Conservation (phyloP, 1,140 invertebrate species). For the Metaphire vulgaris region DNA sequence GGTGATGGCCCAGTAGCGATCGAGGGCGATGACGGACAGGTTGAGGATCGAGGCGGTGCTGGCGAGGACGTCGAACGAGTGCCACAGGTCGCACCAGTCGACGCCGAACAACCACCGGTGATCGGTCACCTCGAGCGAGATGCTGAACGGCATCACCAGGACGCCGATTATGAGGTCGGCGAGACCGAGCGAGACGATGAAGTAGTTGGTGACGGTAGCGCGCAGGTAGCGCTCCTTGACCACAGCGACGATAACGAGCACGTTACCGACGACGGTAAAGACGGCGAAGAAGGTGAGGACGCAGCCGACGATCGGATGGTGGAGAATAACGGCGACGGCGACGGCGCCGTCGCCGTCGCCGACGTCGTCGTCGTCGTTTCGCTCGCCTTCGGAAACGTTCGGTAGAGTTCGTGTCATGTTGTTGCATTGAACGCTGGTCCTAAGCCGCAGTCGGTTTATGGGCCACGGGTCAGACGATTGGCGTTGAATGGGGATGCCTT, state of each 20-base stretch:
- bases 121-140: conserved; percentile 38
- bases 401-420: not conserved
- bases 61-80: conserved; percentile 52
- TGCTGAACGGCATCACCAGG: conserved; percentile 50
- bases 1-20: conserved; percentile 51
- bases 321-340: not conserved
- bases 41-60: conserved; percentile 54
- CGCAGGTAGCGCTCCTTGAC: conserved; percentile 73
- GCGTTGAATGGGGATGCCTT: not conserved
- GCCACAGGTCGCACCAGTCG: conserved; percentile 51
- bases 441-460: not conserved
- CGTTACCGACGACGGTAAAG: conserved; percentile 61
- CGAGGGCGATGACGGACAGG: conserved; percentile 53
- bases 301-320: not conserved
- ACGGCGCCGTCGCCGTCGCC: not conserved
- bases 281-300: conserved; percentile 14
- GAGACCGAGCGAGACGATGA: conserved; percentile 80
- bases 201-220: conserved; percentile 85
- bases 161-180: conserved; percentile 50
- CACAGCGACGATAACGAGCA: conserved; percentile 75
- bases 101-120: conserved; percentile 48
- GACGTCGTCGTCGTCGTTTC: not conserved
- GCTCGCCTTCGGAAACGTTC: not conserved
- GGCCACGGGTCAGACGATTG: not conserved
- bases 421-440: not conserved